Evolutionary conservation across 2,113 vertebrate species (phyloP).

Genomic region (Engystomops pustulosus): DNA sequence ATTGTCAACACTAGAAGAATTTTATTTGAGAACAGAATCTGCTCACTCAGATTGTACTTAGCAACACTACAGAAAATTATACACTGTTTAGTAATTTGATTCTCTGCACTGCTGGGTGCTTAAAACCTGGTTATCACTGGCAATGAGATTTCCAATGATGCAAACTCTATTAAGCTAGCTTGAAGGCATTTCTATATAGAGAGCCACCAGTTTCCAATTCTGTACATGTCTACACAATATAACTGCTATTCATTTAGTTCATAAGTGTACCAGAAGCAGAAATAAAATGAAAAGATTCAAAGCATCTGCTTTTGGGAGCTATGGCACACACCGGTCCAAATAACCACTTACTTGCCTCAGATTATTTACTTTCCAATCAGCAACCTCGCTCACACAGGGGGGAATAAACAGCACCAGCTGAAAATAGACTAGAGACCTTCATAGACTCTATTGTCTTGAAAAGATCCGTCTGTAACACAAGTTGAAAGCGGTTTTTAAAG

Average conservation of each 20-base stretch:
- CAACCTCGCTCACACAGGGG: not conserved
- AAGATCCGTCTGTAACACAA: not conserved
- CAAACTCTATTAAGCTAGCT: constrained; percentile 52
- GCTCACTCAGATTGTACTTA: constrained; percentile 31
- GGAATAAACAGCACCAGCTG: not conserved
- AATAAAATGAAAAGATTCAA: constrained; percentile 33
- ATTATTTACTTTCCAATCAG: constrained; percentile 34
- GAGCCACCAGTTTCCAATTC: constrained; percentile 35
- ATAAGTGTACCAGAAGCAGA: constrained; percentile 44
- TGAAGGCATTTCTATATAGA: constrained; percentile 35
- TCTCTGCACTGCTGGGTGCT: constrained; percentile 53
- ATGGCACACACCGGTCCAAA: constrained; percentile 7
- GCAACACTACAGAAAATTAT: constrained; percentile 56
- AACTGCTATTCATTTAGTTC: constrained; percentile 42
- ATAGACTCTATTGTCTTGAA: not conserved
- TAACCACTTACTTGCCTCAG: not conserved
- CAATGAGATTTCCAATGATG: constrained; percentile 50
- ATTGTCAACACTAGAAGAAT: constrained; percentile 60
- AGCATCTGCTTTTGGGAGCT: constrained; percentile 36
- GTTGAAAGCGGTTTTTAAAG: not conserved
- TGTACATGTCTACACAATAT: constrained; percentile 41
- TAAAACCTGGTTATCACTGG: constrained; percentile 34
- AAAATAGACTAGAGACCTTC: not conserved
- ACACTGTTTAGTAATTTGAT: constrained; percentile 54
- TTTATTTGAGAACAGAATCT: constrained; percentile 53